phyloP scores from a whole-genome alignment of 2,797 vertebrate species.

The Martes flavigula region DNA sequence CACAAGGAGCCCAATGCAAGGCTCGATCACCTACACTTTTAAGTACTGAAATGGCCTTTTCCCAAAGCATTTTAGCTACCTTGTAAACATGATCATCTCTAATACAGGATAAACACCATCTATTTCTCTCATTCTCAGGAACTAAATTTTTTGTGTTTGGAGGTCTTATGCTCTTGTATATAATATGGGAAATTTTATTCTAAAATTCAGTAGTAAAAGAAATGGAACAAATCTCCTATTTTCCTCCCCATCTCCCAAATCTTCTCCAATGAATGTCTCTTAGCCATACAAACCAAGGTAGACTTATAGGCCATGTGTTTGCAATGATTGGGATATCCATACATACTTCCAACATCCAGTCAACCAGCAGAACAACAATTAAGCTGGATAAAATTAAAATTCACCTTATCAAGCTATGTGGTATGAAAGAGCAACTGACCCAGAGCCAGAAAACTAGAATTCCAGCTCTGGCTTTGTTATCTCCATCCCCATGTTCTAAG shows the following conservation, averaged over 20 bases:
- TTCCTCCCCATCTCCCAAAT: background rate
- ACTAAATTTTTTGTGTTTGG: background rate
- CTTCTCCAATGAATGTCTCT: background rate
- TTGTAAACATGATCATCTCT: background rate
- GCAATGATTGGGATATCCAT: background rate
- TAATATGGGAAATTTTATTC: background rate
- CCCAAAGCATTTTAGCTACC: background rate
- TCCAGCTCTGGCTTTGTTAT: background rate
- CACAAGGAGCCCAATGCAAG: no score
- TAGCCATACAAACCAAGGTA: background rate
- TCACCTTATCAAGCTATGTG: background rate
- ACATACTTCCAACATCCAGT: background rate
- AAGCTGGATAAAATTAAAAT: background rate
- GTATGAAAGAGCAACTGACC: background rate
- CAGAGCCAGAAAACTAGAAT: background rate
- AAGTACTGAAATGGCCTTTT: background rate
- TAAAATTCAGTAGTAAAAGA: background rate
- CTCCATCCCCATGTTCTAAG: background rate
- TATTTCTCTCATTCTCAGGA: background rate
- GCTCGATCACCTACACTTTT: background rate
- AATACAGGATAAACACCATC: background rate
- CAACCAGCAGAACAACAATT: background rate
- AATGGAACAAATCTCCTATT: background rate
- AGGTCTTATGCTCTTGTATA: background rate
- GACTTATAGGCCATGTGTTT: background rate